phyloP scores from a whole-genome alignment of 2,797 vertebrate species.

The Lindbergichthys nudifrons region DNA sequence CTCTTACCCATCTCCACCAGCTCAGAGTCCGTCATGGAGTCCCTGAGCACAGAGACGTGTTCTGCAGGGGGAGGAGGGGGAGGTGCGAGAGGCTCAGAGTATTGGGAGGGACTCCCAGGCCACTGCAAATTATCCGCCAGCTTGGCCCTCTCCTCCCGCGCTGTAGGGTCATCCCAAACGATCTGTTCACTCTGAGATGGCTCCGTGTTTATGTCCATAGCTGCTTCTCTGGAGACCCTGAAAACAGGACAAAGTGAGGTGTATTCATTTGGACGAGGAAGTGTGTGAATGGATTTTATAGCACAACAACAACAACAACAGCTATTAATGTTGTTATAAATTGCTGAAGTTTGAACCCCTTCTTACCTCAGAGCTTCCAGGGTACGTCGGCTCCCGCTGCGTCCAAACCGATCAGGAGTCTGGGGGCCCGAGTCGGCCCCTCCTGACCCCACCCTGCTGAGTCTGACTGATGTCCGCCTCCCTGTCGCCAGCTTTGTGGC shows the following conservation, averaged over 20 bases:
- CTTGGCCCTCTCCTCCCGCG: conserved; percentile 95
- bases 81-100: conserved; percentile 81
- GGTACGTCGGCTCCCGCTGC: conserved; percentile 85
- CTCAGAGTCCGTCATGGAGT: conserved; percentile 88
- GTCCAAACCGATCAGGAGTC: conserved; percentile 87
- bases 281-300: neutral
- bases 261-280: neutral
- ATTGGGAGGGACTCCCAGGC: conserved; percentile 93
- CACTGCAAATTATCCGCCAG: conserved; percentile 96
- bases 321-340: neutral
- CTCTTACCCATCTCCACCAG: conserved; percentile 88
- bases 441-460: conserved; percentile 73
- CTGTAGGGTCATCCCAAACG: conserved; percentile 98
- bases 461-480: conserved; percentile 83
- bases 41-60: conserved; percentile 62
- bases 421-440: conserved; percentile 84
- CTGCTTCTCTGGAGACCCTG: conserved; percentile 89
- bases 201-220: conserved; percentile 91
- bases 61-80: conserved; percentile 50
- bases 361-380: conserved; percentile 92
- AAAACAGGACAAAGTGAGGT: neutral
- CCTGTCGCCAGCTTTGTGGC: conserved; percentile 91
- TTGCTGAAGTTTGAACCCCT: neutral
- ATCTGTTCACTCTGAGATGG: conserved; percentile 98
- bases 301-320: too few species aligned